phyloP scores from a whole-genome alignment of 2,797 vertebrate genomes.

The Danionella dracula region DNA sequence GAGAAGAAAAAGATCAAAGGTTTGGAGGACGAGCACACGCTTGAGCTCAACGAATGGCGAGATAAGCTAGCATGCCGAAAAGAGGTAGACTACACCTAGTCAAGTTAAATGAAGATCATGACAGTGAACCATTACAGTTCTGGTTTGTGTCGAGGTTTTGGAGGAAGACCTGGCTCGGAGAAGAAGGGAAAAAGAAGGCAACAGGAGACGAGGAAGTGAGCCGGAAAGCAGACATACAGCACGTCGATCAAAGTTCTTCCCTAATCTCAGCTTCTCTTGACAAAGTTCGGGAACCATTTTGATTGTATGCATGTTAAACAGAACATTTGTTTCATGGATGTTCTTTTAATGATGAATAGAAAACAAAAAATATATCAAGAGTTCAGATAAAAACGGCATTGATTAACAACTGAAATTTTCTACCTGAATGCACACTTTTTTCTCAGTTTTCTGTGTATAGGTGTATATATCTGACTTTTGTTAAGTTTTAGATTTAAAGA shows the following conservation, averaged over 20 bases:
- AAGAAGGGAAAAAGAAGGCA: conserved; percentile 39
- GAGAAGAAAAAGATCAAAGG: conserved; percentile 60
- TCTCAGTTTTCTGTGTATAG: too few species aligned
- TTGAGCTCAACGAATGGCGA: conserved; percentile 66
- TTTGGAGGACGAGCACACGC: conserved; percentile 61
- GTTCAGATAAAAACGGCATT: too few species aligned
- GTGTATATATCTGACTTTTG: too few species aligned
- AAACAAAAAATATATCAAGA: too few species aligned
- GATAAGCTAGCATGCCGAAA: conserved; percentile 54
- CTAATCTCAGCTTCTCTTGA: conserved; percentile 37
- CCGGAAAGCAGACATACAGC: conserved; percentile 20
- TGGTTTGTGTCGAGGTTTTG: conserved; percentile 49
- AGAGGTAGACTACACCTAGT: conserved; percentile 46
- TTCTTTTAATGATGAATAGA: too few species aligned
- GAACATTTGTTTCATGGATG: too few species aligned
- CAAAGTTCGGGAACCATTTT: background rate
- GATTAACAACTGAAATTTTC: too few species aligned
- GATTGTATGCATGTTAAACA: too few species aligned
- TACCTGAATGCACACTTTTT: too few species aligned
- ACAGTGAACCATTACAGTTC: background rate
- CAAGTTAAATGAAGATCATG: background rate
- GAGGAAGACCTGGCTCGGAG: conserved; percentile 58
- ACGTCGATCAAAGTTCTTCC: conserved; percentile 43
- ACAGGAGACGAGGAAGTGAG: conserved; percentile 38
- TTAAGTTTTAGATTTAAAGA: too few species aligned